A percentile compares a stretch with the other conserved stretches of the same genome.
These are phyloP conservation scores for Carettochelys insculpta DNA, from an alignment of 2,113 vertebrate species.

Conservation along the genomic window DNA sequence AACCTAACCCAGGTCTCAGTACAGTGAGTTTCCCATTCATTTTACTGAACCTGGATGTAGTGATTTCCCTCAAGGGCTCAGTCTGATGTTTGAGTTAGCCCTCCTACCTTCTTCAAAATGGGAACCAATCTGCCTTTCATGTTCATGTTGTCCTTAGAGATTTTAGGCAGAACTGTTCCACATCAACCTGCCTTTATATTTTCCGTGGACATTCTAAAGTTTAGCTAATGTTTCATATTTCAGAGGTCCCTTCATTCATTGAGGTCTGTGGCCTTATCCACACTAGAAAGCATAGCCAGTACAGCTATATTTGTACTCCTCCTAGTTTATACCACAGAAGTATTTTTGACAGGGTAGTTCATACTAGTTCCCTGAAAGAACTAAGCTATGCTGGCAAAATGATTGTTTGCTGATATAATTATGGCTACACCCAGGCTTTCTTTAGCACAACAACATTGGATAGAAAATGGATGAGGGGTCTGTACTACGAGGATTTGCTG, in stretches of 20 bases:
- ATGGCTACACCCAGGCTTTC: background rate
- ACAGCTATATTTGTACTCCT: background rate
- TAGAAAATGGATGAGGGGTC: background rate
- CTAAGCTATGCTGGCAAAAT: background rate
- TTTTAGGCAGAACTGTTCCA: background rate
- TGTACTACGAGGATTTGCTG: background rate
- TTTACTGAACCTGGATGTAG: background rate
- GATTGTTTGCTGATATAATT: background rate
- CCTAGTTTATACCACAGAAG: background rate
- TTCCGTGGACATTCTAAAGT: background rate
- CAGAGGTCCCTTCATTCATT: background rate
- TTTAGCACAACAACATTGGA: background rate
- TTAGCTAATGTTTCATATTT: background rate
- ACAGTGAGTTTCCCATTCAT: background rate
- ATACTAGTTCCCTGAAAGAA: background rate
- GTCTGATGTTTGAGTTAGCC: background rate
- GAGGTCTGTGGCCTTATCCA: background rate
- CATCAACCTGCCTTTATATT: background rate
- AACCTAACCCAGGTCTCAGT: background rate
- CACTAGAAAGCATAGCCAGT: background rate
- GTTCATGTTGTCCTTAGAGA: background rate
- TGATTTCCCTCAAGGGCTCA: background rate
- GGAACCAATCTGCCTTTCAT: background rate
- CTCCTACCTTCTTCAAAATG: background rate
- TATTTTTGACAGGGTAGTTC: background rate